These are phyloP conservation scores for Ostrea denselamellosa DNA, from an alignment of 1,140 invertebrate species.

Conservation along the genomic window DNA sequence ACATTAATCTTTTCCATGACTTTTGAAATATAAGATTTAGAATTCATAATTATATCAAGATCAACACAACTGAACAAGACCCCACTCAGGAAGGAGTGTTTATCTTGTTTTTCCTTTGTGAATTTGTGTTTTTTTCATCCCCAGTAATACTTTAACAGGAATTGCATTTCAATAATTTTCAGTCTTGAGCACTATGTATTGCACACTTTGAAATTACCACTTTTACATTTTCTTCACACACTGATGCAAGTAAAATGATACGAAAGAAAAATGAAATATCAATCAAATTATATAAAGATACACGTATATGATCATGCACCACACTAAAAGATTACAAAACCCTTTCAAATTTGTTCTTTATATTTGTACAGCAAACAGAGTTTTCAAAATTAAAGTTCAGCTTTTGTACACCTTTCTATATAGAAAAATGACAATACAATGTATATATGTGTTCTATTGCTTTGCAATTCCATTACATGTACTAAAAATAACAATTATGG, in stretches of 20 bases:
- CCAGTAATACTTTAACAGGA: background rate
- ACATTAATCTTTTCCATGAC: no score
- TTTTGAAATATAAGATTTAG: no score
- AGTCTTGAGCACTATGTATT: background rate
- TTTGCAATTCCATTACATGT: background rate
- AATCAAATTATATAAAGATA: background rate
- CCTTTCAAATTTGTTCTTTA: background rate
- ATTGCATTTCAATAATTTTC: background rate
- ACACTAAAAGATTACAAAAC: constrained; percentile 1
- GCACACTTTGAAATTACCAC: constrained; percentile 1
- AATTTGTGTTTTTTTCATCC: background rate
- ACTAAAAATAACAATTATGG: background rate
- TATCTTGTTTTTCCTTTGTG: no score
- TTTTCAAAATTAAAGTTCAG: background rate
- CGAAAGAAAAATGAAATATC: background rate
- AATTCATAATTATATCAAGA: no score
- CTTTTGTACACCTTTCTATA: background rate
- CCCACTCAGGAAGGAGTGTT: no score
- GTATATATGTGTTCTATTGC: background rate
- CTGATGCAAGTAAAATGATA: background rate
- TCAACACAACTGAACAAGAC: no score
- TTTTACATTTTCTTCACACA: background rate
- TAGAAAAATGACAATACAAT: background rate
- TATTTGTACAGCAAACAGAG: background rate
- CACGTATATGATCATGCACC: constrained; percentile 15